Evolutionary conservation across 2,888 invertebrate genomes (phyloP).

Genomic region (Cyrtodaria siliqua): DNA sequence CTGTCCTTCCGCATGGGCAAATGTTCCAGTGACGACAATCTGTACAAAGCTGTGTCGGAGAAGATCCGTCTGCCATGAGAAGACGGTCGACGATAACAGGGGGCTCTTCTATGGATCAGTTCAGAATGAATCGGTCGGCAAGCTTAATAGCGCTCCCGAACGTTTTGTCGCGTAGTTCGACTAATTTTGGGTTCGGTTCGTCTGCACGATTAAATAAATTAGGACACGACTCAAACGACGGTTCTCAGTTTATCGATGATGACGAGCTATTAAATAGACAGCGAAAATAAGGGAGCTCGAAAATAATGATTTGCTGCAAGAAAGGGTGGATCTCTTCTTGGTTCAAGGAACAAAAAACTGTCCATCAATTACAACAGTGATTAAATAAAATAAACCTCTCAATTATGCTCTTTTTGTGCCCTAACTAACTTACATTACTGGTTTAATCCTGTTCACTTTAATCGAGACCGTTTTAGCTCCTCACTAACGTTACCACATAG

Average conservation of each 20-base stretch:
- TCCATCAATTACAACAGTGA: not conserved
- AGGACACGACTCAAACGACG: conserved; percentile 17
- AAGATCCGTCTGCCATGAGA: not conserved
- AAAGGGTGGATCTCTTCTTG: conserved; percentile 58
- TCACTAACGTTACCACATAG: too few species aligned
- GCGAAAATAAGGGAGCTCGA: conserved; percentile 53
- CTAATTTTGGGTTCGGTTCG: conserved; percentile 40
- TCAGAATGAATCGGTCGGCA: not conserved
- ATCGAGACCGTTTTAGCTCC: too few species aligned
- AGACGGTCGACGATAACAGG: conserved; percentile 6
- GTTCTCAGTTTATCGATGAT: conserved; percentile 62
- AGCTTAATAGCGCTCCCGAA: conserved; percentile 33
- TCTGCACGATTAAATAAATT: conserved; percentile 5
- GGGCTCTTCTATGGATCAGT: not conserved
- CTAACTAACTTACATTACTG: too few species aligned
- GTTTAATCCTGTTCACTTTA: too few species aligned
- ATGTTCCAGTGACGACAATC: conserved; percentile 47
- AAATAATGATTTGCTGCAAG: conserved; percentile 53
- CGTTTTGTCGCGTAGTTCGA: conserved; percentile 33
- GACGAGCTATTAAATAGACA: conserved; percentile 64
- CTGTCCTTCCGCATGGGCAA: conserved; percentile 31
- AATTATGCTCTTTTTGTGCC: too few species aligned
- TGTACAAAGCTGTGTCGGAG: conserved; percentile 7
- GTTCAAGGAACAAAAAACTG: not conserved
- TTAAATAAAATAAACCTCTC: not conserved